Evolutionary conservation across 1,140 invertebrate species (phyloP), one percentile per base, ranked within the genome.

Genomic region (Leptinotarsa undecemlineata): DNA sequence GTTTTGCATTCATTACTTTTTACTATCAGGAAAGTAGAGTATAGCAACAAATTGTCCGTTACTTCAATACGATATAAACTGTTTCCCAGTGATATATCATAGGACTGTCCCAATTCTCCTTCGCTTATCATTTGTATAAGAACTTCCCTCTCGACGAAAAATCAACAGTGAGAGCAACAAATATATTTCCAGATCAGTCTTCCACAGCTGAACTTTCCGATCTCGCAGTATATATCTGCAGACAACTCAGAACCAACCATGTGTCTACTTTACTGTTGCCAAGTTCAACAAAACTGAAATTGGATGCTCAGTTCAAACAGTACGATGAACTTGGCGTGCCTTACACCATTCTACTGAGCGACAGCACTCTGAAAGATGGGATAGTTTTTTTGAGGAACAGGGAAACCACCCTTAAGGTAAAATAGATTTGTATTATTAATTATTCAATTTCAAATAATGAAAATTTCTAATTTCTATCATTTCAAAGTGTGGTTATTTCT

Each of bases 301-400:
- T 76, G 15, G 81, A 84, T n/a, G 57, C 42, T 63, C 70, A 83
- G 82, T 80, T 75, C 82, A 47, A 71, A 48, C 77, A 83, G 23
- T 82, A 81, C 42, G 86, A 90, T 68, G 83, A 86, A 60, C 81
- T 90, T 72, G 90, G 90, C 6, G 85, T 94, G 11, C 90, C 92
- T n/a, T 94, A 92, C 79, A 89, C 90, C 72, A 84, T 93, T 57
- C 85, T 91, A 4, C 82, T 94, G 15, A 87, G 90, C 82, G 88
- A 89, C 70, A 86, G 85, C 51, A 92, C 91, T 71, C 85, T 95
- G 3, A 88, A 88, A 77, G 90, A 88, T 86, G 94, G 94, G n/a
- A 88, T 95, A 74, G 84, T 92, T 73, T 85, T 88, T 77, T 83
- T 96, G 74, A 86, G 91, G 48, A 93, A 88, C 81, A 88, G 93